Evolutionary conservation across 1,140 invertebrate species (phyloP), one percentile per base, ranked within the genome.

Genomic region (Nebria ingens): DNA sequence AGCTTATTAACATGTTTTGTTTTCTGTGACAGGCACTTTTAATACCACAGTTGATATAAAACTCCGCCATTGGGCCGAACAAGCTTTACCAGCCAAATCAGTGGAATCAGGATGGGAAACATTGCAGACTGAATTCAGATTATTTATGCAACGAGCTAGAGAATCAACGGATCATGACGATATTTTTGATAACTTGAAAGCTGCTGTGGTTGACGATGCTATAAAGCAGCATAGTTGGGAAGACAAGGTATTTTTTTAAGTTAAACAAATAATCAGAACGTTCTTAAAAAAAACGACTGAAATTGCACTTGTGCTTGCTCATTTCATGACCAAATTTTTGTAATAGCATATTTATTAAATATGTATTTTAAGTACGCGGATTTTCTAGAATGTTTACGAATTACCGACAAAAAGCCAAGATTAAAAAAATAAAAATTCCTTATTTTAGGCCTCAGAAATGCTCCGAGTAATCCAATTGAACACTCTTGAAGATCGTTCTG

Each of bases 31-130:
- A 86, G 91, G 89, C 64, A 91, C 87, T 19, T 99, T 98, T 70
- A 98, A 98, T 69, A 98, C 96, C 4, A 83, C 88, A 40, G 90
- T 97, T 13, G 97, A 99, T 71, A 99, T 99, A 56, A 93, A 93
- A 69, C 72, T 99, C 12, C 87, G 91, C 60, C 89, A 97, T 62
- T 99, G 95, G 95, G 91, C 93, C 0, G 93, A 98, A 64, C 80
- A 87, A 50, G 84, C 85, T 29, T 71, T 99, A 50, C 93, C 95
- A 0, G 74, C 79, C 2, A 86, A 87, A 69, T 91, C 89, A 56
- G 88, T 96, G 2, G 84, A 92, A 68, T 71, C 73, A 12, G 75
- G 93, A 3, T 91, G 91, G 83, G 85, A 93, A 68, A 88, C 89
- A 2, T 72, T 99, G 2, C 79, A 89, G 62, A 78, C 89, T 51